A percentile compares a stretch with the other conserved stretches of the same genome.
Conservation (phyloP, 2,797 vertebrate genomes). For the Sardinella longiceps region DNA sequence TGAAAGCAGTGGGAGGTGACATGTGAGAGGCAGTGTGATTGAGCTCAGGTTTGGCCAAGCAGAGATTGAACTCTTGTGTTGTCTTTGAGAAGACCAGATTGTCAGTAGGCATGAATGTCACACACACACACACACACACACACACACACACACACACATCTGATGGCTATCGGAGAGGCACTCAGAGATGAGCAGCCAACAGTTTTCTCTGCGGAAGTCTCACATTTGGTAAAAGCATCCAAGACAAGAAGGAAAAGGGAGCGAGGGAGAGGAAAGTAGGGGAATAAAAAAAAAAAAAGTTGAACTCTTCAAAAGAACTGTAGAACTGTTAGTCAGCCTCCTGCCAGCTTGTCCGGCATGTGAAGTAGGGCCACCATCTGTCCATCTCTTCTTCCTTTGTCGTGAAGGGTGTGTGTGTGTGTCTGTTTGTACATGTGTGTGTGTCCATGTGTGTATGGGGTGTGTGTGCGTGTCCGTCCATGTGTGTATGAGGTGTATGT, state of each 20-base stretch:
- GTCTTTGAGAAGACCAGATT: neutral
- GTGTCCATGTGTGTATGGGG: too few relatives aligned
- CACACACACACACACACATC: neutral
- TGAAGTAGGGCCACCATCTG: neutral
- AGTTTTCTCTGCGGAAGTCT: neutral
- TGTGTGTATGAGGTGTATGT: too few relatives aligned
- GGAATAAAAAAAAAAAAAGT: neutral
- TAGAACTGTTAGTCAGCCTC: neutral
- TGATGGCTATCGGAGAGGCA: neutral
- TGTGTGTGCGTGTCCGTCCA: too few relatives aligned
- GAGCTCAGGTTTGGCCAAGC: neutral
- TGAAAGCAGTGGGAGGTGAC: neutral
- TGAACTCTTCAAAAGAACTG: neutral
- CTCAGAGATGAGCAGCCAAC: constrained; percentile 2
- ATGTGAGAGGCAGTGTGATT: neutral
- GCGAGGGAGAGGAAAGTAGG: neutral
- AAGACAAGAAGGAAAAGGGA: neutral
- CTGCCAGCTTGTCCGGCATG: neutral
- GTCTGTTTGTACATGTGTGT: too few relatives aligned
- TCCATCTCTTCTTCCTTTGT: neutral
- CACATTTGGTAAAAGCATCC: neutral
- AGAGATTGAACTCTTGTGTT: neutral
- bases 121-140: neutral
- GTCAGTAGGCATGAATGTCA: neutral
- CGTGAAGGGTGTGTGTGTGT: too few relatives aligned